phyloP scores from a whole-genome alignment of 1,140 invertebrate genomes.

The Dendrolimus punctatus region DNA sequence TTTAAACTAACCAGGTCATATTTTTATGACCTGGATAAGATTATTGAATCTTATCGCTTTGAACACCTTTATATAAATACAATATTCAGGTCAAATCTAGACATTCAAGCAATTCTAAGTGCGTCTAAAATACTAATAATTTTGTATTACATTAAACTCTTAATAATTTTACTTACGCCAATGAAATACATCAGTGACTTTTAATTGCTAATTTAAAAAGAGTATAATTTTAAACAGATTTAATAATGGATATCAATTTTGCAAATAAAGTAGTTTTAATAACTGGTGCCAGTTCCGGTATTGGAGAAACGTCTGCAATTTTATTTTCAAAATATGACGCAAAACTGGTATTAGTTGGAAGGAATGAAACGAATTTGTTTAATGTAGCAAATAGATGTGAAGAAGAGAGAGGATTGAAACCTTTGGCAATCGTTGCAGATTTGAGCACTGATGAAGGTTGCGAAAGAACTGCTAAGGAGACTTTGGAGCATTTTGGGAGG shows the following conservation, averaged over 20 bases:
- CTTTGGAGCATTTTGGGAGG: constrained; percentile 20
- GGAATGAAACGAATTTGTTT: constrained; percentile 73
- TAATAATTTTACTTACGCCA: no score
- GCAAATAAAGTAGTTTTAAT: constrained; percentile 76
- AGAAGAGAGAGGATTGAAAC: constrained; percentile 8
- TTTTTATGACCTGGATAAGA: constrained; percentile 1
- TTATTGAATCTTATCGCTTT: constrained; percentile 5
- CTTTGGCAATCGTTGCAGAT: constrained; percentile 21
- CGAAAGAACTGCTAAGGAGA: constrained; percentile 16
- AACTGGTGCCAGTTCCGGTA: constrained; percentile 89
- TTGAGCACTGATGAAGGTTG: constrained; percentile 20
- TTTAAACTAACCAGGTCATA: constrained; percentile 4
- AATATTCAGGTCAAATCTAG: no score
- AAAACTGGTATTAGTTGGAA: constrained; percentile 78
- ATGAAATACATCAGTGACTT: no score
- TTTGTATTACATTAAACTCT: no score
- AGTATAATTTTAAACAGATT: background rate
- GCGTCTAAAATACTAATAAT: no score
- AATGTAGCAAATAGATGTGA: constrained; percentile 74
- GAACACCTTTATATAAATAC: background rate
- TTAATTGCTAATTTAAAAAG: no score
- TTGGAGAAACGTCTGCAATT: constrained; percentile 83
- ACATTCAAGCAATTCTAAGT: no score
- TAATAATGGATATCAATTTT: constrained; percentile 17
- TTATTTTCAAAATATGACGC: constrained; percentile 81